Base-by-base conservation (phyloP, 2,888 invertebrate species). In the Augiades crinisus region DNA sequence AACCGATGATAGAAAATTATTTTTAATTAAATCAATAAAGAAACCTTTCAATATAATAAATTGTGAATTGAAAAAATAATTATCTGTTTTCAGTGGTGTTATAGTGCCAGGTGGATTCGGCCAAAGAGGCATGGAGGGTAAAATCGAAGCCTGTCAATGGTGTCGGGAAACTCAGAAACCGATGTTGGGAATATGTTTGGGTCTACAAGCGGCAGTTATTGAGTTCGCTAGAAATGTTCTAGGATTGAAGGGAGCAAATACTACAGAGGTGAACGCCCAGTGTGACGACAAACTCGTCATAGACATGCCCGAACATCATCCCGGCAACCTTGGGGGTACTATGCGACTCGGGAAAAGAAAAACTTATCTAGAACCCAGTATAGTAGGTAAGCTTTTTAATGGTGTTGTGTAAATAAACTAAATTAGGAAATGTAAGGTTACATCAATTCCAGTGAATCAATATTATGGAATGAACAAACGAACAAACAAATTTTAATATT, bases 71-170 rank as follows among this genome's bases (percentile, higher is more conserved):
- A n/a, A n/a, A n/a, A n/a, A n/a, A n/a, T 24, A 17, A 27, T 2
- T n/a, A 21, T 43, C 10, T 21, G 38, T 82, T 50, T 84, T 34
- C 64, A 97, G 96, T 75, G 99, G 98, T 21, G 94, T 99, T 0
- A 92, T 99, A 61, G 97, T 99, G 0, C 99, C 99, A 2, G 99
- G 99, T 52, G 99, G 99, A 7, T 99, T 99, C 78, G 99, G 99
- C 0, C 94, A 94, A 61, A 92, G 99, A 49, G 99, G 99, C 3
- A 94, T 98, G 70, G 98, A 98, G 77, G 99, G 99, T 0, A 99
- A 98, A 88, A 96, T 99, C 41, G 93, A 94, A 55, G 99, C 99
- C 0, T 96, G 96, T 62, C 92, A 95, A 66, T 99, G 98, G 97
- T 98, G 99, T 55, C 91, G 99, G 30, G 93, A 93, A 67, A 97